phyloP scores from a whole-genome alignment of 2,888 invertebrate genomes.

The Melanargia galathea region DNA sequence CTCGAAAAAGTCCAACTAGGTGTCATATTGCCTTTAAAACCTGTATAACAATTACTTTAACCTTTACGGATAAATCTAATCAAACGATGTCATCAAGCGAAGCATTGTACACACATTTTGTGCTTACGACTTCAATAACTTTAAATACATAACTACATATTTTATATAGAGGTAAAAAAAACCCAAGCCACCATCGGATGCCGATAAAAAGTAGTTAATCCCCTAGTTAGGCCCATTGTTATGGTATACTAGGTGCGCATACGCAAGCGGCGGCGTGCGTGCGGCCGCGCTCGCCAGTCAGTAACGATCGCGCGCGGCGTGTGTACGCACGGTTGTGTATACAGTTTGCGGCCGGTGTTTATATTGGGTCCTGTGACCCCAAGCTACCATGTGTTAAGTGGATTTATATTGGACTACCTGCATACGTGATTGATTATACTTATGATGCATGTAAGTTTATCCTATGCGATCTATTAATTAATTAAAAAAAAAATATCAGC shows the following conservation, averaged over 20 bases:
- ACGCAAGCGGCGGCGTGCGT: slow-evolving; percentile 38
- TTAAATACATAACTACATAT: neutral
- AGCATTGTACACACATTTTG: neutral
- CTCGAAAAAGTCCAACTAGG: neutral
- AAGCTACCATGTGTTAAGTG: slow-evolving; percentile 64
- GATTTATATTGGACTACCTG: slow-evolving; percentile 46
- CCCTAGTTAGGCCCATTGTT: slow-evolving; percentile 33
- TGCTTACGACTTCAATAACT: neutral
- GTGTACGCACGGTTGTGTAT: slow-evolving; percentile 50
- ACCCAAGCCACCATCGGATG: slow-evolving; percentile 16
- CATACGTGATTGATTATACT: slow-evolving; percentile 44
- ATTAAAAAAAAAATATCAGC: too few relatives aligned
- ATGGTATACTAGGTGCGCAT: slow-evolving; percentile 30
- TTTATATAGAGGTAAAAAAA: slow-evolving; percentile 6
- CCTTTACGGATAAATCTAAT: neutral
- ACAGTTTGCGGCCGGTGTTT: slow-evolving; percentile 5
- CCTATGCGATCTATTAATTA: neutral
- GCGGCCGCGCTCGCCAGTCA: slow-evolving; percentile 45
- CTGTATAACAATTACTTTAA: neutral
- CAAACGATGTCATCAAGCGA: neutral
- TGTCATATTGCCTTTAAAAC: neutral
- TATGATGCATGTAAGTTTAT: slow-evolving; percentile 76
- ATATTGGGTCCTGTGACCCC: slow-evolving; percentile 50
- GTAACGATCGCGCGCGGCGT: slow-evolving; percentile 55
- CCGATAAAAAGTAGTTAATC: slow-evolving; percentile 24